Base-by-base conservation (phyloP, 2,797 vertebrate genomes). In the Atherinosoma microstoma region DNA sequence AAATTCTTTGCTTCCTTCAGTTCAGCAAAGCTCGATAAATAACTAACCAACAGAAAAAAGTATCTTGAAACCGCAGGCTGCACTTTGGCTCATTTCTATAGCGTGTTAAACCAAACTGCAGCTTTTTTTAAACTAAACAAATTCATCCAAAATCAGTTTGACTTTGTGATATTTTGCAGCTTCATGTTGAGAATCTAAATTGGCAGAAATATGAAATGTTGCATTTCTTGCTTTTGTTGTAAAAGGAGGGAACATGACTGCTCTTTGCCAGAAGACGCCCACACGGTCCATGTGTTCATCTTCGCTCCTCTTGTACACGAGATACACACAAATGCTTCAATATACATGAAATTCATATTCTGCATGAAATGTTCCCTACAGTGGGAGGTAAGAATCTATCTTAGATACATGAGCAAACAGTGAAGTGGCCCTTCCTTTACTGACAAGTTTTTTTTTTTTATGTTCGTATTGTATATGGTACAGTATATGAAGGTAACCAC, bases 221-320 rank as follows among this genome's bases (percentile, higher is more conserved):
- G 66, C 71, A 47, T 84, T 84, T 86, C 79, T 87, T 60, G 66
- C 83, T 83, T 92, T 91, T 88, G 84, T 89, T 87, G 82, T 82
- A 86, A 90, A 72, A 76, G 30, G 67, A 91, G 84, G 85, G 87
- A 82, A 86, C 65, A 82, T 86, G 80, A 78, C 82, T 60, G 83
- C 74, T 78, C 76, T 81, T 81, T 90, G 91, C 92, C 91, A 94
- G 87, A 75, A 64, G 84, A 90, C 92, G 64, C 94, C 94, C 91
- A 94, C 93, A 72, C 87, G 58, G 72, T 87, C 91, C 90, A 91
- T 93, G 91, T 93, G 91, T 91, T 92, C 90, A 57, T 74, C 64
- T 79, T 84, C 67, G 29, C 82, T 75, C 75, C 84, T 74, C 80
- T 75, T 57, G 36, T 49, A 63, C 82, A 84, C 73, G 40, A 82